phyloP scores from a whole-genome alignment of 1,140 invertebrate genomes.

The Leptinotarsa texana region DNA sequence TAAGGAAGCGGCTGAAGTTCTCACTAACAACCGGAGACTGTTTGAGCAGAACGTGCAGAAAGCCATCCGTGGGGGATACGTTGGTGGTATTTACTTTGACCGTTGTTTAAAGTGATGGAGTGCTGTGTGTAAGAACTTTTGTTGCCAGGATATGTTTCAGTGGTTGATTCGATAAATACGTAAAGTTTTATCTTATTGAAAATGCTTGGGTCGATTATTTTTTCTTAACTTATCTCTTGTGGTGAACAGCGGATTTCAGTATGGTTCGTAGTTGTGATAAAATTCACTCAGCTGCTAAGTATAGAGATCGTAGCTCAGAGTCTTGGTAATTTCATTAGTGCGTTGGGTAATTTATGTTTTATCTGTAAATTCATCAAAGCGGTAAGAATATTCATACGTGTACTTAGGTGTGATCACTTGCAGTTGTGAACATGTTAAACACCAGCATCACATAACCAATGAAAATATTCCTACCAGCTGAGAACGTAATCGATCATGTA shows the following conservation, averaged over 20 bases:
- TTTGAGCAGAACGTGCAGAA: conserved; percentile 97
- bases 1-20: conserved; percentile 97
- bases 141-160: conserved; percentile 10
- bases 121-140: background rate
- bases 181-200: conserved; percentile 17
- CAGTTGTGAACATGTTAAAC: no score
- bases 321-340: no score
- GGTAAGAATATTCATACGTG: no score
- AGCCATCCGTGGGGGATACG: conserved; percentile 93
- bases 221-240: background rate
- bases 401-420: no score
- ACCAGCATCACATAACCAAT: no score
- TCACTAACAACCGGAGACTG: conserved; percentile 89
- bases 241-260: background rate
- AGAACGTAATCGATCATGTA: no score
- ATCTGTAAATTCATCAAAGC: no score
- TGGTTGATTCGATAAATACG: conserved; percentile 14
- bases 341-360: no score
- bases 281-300: background rate
- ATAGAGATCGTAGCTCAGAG: background rate
- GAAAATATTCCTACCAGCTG: no score
- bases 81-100: conserved; percentile 92
- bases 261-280: background rate
- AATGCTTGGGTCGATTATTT: conserved; percentile 14
- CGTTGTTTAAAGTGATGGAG: conserved; percentile 89